Conservation (phyloP, 2,888 invertebrate species). For the Zhengitettix transpicula region DNA sequence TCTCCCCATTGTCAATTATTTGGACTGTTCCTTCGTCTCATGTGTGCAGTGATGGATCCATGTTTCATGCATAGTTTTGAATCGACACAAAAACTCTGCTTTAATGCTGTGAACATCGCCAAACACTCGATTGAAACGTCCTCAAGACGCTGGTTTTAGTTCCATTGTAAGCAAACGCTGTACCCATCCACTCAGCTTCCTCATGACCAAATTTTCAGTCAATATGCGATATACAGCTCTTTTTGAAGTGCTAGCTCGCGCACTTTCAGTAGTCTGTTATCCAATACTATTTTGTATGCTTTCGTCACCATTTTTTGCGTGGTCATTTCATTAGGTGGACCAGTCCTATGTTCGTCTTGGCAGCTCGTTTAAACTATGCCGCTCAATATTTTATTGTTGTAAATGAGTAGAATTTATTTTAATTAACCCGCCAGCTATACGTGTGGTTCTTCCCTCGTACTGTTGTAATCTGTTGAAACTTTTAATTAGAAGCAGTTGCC, state of each 20-base stretch:
- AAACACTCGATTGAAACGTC: not conserved
- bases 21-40: not conserved
- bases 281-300: not conserved
- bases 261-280: not conserved
- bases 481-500: no score
- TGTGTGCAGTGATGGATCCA: not conserved
- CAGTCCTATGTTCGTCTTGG: not conserved
- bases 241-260: not conserved
- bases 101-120: no score
- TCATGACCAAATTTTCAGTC: not conserved
- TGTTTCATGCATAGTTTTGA: not conserved
- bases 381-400: no score
- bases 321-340: not conserved
- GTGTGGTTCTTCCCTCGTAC: no score
- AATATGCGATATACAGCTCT: not conserved
- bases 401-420: no score
- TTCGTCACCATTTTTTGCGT: not conserved
- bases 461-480: no score
- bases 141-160: not conserved
- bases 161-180: not conserved
- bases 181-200: not conserved
- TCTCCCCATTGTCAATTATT: no score
- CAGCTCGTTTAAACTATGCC: not conserved
- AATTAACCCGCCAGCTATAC: no score
- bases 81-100: not conserved